These are phyloP conservation scores for Laothoe populi DNA, from an alignment of 2,888 invertebrate genomes.

Conservation along the genomic window DNA sequence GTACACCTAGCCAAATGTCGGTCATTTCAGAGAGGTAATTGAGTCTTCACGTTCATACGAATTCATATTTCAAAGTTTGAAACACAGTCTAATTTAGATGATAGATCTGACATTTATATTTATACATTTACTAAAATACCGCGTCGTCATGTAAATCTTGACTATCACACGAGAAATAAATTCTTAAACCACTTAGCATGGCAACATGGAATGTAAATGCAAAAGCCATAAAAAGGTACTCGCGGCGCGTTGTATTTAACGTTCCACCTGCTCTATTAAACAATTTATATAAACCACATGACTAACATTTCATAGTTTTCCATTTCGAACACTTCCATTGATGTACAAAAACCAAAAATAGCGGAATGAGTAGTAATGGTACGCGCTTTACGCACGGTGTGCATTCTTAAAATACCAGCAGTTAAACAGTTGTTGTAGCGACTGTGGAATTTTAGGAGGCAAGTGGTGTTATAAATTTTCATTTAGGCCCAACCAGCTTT, in stretches of 20 bases:
- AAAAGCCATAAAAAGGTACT: constrained; percentile 16
- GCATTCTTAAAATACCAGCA: constrained; percentile 25
- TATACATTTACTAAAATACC: not conserved
- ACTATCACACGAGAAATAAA: constrained; percentile 15
- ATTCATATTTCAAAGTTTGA: not conserved
- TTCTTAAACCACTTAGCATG: constrained; percentile 18
- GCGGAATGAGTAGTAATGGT: constrained; percentile 19
- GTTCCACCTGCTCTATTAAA: constrained; percentile 21
- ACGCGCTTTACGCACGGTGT: constrained; percentile 13
- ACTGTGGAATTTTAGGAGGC: constrained; percentile 44
- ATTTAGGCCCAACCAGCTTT: constrained; percentile 62
- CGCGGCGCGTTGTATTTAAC: constrained; percentile 4
- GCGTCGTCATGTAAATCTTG: not conserved
- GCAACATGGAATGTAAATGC: constrained; percentile 15
- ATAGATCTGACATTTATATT: not conserved
- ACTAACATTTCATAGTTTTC: constrained; percentile 21
- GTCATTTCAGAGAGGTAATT: not conserved
- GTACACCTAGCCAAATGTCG: no score
- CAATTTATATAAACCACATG: constrained; percentile 19
- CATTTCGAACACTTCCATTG: constrained; percentile 12
- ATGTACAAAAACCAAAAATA: constrained; percentile 21
- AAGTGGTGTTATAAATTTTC: constrained; percentile 67
- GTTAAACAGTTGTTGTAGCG: constrained; percentile 35
- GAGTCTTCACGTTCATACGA: not conserved
- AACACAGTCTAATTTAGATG: not conserved